Evolutionary conservation across 2,888 invertebrate genomes (phyloP), one percentile per base, ranked within the genome.

Genomic region (Platycheirus albimanus): DNA sequence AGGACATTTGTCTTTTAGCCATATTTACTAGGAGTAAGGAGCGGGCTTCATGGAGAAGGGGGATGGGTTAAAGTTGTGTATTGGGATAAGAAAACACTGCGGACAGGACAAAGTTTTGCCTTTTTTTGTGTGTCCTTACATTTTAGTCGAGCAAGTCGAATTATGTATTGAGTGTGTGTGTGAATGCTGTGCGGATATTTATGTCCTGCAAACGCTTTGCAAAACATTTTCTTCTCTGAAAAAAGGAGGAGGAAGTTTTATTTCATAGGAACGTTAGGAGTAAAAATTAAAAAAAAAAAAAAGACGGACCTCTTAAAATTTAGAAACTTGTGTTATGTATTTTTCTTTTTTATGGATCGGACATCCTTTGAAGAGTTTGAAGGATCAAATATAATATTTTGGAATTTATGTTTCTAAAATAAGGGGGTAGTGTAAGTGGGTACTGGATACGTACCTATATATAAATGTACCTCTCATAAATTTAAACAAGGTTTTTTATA

Each of bases 1-100:
- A 58, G 41, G 15, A 15, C 15, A 41, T 58, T 58, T 58, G 41
- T 58, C 58, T 41, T 24, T 28, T 58, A 6, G 6, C 58, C 58
- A 28, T 15, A 41, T 24, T 6, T n/a, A n/a, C n/a, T n/a, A n/a
- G n/a, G n/a, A n/a, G n/a, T n/a, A n/a, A n/a, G n/a, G 24, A 24
- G 6, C 24, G 24, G 24, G 24, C 6, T n/a, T n/a, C n/a, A n/a
- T n/a, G n/a, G n/a, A n/a, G n/a, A n/a, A n/a, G 24, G 24, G 24
- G 24, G 24, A 24, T n/a, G n/a, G n/a, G n/a, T n/a, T n/a, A 6
- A 24, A 24, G 24, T 24, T 24, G 24, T 41, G n/a, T 41, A 24
- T 58, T 24, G 58, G 13, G 15, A 15, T 43, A 43, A 28, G 58
- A 17, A 56, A 56, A 41, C 41, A 5, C 15, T 56, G 38, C 24